These are phyloP conservation scores for Drosophila guanche DNA, from an alignment of 1,140 invertebrate species.

Conservation along the genomic window DNA sequence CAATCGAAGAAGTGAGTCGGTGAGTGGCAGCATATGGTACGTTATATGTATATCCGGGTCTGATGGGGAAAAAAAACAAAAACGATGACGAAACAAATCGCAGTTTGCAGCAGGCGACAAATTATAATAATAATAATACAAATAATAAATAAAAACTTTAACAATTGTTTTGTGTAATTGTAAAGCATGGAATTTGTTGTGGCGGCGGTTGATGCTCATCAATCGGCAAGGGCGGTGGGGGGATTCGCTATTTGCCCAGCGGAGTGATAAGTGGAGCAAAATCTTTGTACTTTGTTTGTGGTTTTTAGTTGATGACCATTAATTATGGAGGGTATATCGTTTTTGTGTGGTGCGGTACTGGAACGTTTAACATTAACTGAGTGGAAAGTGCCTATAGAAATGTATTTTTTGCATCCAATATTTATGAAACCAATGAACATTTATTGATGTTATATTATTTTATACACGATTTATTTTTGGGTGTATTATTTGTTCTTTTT, in stretches of 20 bases:
- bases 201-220: not conserved
- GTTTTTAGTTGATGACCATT: no score
- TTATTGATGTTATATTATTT: no score
- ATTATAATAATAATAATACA: constrained; percentile 77
- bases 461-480: no score
- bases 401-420: no score
- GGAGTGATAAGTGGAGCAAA: not conserved
- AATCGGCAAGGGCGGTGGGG: not conserved
- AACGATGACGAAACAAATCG: constrained; percentile 40
- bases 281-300: no score
- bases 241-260: not conserved
- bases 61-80: not conserved
- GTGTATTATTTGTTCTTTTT: no score
- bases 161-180: constrained; percentile 83
- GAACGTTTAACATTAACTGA: no score
- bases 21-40: constrained; percentile 15
- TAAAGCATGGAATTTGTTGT: constrained; percentile 48
- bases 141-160: constrained; percentile 82
- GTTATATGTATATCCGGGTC: no score
- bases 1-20: constrained; percentile 18
- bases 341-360: no score
- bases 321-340: no score
- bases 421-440: no score
- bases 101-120: constrained; percentile 60
- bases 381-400: no score